Evolutionary conservation across 2,113 vertebrate species (phyloP).

Genomic region (Sciurus niger): DNA sequence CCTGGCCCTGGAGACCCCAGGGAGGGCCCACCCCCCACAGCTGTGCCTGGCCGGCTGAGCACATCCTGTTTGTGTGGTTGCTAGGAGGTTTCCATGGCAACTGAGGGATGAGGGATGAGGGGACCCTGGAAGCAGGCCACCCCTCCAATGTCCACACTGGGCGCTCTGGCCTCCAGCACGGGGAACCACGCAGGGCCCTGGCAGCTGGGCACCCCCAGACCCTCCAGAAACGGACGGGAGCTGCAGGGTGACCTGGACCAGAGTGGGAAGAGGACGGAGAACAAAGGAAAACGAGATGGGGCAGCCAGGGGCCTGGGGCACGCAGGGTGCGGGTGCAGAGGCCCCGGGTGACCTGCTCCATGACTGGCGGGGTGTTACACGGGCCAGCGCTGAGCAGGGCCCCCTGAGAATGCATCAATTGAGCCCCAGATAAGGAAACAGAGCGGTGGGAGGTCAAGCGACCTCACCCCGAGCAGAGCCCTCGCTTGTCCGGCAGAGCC

Average conservation of each 20-base stretch:
- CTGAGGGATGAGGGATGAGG: background rate
- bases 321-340: background rate
- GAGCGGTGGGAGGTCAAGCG: background rate
- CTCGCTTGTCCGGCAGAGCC: fast-evolving
- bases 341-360: fast-evolving
- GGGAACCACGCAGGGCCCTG: too few species aligned
- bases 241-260: fast-evolving
- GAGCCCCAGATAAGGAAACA: background rate
- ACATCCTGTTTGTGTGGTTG: background rate
- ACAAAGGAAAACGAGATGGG: fast-evolving
- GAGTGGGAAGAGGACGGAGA: fast-evolving
- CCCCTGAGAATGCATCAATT: fast-evolving
- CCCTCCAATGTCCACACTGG: background rate
- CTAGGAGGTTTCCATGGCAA: conserved; percentile 73
- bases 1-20: background rate
- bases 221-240: fast-evolving
- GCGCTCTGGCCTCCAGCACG: too few species aligned
- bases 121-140: background rate
- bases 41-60: background rate
- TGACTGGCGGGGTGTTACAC: fast-evolving
- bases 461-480: background rate
- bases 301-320: fast-evolving
- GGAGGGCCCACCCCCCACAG: background rate
- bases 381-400: fast-evolving
- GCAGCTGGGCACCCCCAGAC: fast-evolving